These are phyloP conservation scores for Agrotis clavis DNA, from an alignment of 2,888 invertebrate genomes.

Conservation along the genomic window DNA sequence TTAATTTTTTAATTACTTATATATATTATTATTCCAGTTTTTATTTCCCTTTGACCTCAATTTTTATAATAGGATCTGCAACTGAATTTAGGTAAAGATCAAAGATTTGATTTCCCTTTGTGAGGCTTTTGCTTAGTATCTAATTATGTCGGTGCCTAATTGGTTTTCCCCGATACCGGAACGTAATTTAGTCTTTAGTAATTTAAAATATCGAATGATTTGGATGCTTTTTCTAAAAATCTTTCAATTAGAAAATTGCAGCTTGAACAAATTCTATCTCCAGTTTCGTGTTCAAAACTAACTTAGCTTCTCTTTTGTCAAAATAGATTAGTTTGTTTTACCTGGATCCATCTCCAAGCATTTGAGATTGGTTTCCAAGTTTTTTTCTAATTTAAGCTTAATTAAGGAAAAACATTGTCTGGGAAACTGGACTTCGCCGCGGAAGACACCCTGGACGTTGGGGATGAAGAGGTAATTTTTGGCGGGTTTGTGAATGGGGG, in stretches of 20 bases:
- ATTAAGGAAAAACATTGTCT: background rate
- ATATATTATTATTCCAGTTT: constrained; percentile 32
- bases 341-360: background rate
- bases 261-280: background rate
- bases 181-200: background rate
- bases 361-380: background rate
- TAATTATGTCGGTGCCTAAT: constrained; percentile 24
- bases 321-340: constrained; percentile 34
- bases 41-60: constrained; percentile 10
- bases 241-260: constrained; percentile 3
- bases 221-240: background rate
- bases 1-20: constrained; percentile 73
- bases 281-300: background rate
- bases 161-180: constrained; percentile 2
- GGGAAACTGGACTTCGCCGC: no score
- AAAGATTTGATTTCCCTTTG: constrained; percentile 10
- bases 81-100: constrained; percentile 3
- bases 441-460: no score
- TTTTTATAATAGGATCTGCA: background rate
- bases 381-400: background rate
- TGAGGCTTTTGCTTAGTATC: background rate
- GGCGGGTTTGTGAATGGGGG: no score
- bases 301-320: constrained; percentile 4
- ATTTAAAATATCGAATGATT: background rate
- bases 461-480: no score